phyloP scores from a whole-genome alignment of 2,888 invertebrate species.

The Sclerodermus sp. region DNA sequence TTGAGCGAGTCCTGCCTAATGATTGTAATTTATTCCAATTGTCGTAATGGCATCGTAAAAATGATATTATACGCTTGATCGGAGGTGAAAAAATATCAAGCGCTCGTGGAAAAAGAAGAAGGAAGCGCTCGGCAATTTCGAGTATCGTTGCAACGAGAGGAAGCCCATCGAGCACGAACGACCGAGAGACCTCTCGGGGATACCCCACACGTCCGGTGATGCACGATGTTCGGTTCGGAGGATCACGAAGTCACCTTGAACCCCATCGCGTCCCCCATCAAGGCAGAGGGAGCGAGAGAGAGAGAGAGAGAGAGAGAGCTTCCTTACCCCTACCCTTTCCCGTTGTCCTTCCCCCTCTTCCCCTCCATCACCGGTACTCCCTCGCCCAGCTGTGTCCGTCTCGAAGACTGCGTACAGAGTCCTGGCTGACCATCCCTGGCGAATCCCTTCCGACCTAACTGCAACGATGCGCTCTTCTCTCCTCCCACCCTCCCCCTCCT shows the following conservation, averaged over 20 bases:
- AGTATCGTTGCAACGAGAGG: too few species aligned
- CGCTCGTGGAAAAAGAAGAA: too few species aligned
- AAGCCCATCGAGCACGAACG: too few species aligned
- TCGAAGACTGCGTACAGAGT: constrained; percentile 17
- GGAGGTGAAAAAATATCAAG: too few species aligned
- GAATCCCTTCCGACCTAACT: constrained; percentile 16
- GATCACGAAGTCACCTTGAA: constrained; percentile 47
- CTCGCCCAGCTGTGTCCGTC: constrained; percentile 9
- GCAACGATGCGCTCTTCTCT: constrained; percentile 11
- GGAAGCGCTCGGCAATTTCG: too few species aligned
- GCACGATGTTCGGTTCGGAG: constrained; percentile 30
- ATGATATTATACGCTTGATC: too few species aligned
- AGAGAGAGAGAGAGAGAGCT: constrained; percentile 14
- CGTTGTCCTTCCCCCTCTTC: background rate
- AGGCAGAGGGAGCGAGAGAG: background rate
- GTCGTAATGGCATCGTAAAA: too few species aligned
- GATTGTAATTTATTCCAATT: too few species aligned
- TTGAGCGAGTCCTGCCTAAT: too few species aligned
- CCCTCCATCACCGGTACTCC: background rate
- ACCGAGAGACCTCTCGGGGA: constrained; percentile 1
- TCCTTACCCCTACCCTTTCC: background rate
- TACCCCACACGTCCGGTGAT: constrained; percentile 27
- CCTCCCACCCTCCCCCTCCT: constrained; percentile 2
- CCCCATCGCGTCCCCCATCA: constrained; percentile 32
- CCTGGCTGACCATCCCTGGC: constrained; percentile 15